Evolutionary conservation across 2,797 vertebrate genomes (phyloP), one percentile per base, ranked within the genome.

Genomic region (Ceyx erithaca): DNA sequence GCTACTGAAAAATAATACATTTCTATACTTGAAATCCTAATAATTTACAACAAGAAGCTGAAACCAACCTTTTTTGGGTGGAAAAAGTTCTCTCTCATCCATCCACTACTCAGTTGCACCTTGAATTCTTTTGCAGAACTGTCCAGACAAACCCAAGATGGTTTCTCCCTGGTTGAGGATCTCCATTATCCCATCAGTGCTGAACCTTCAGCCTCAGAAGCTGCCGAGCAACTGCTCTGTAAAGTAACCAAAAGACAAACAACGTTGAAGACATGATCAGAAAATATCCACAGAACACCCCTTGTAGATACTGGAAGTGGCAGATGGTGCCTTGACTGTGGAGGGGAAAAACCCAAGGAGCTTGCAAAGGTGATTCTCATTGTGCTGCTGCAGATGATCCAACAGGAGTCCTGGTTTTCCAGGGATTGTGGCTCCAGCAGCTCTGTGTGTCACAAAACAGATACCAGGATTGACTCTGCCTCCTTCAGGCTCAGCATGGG

Each of bases 391-490:
- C 37, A 91, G 89, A 93, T 52, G 49, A 68, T 81, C 49, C 72
- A 81, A n/a, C 63, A 43, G 84, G 49, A 87, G 80, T 30, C 82
- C 82, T 91, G 87, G 73, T 94, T 96, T 90, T 90, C 71, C 6
- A 43, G 58, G 33, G 45, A 28, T 16, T 72, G 88, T 76, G 85
- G 54, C 91, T 95, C 91, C 21, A 85, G 80, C 63, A 91, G 89
- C 87, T 92, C 79, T 73, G 82, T 45, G 76, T 83, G 94, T 93
- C 84, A 88, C 92, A 93, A 66, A 94, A 89, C 41, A 93, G 94
- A 96, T 86, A 92, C 75, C 91, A 90, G 87, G 97, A 97, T 96
- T 97, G 97, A 97, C 97, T 97, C 95, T 97, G 94, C 96, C 95
- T 89, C 58, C 95, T 95, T 89, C 77, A 84, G 93, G 79, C 66